A percentile compares a stretch with the other conserved stretches of the same genome.
Conservation (phyloP, 1,140 invertebrate species). For the Bombus turneri region DNA sequence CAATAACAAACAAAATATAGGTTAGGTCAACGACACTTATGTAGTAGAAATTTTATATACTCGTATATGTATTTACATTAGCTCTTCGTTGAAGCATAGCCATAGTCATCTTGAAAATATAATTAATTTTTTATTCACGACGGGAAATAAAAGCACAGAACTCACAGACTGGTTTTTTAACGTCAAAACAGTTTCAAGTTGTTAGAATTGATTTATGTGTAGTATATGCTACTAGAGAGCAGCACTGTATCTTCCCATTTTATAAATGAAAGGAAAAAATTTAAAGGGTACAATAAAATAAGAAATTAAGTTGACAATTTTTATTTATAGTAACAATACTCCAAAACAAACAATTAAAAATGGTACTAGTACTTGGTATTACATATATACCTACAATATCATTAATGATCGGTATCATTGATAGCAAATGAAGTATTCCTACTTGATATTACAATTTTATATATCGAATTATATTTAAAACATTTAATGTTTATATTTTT, state of each 20-base stretch:
- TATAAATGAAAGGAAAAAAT: background rate
- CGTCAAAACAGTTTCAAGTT: background rate
- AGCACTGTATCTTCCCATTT: conserved; percentile 1
- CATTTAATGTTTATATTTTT: conserved; percentile 20
- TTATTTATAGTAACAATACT: conserved; percentile 39
- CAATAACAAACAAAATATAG: conserved; percentile 14
- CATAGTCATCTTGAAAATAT: conserved; percentile 83
- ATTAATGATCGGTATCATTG: background rate
- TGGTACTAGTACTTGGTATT: conserved; percentile 39
- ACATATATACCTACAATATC: conserved; percentile 34
- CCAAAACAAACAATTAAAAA: conserved; percentile 44
- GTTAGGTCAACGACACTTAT: conserved; percentile 22
- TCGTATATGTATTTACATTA: conserved; percentile 81
- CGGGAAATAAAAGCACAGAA: background rate
- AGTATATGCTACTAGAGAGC: conserved; percentile 8
- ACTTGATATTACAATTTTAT: conserved; percentile 3
- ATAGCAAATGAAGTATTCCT: background rate
- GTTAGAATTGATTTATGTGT: background rate
- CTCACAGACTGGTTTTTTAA: background rate
- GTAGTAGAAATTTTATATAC: background rate
- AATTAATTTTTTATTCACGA: conserved; percentile 40
- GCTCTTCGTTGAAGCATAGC: conserved; percentile 84
- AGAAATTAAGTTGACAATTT: conserved; percentile 16
- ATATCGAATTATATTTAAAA: conserved; percentile 24
- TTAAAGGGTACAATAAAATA: background rate